Evolutionary conservation across 2,888 invertebrate genomes (phyloP).

Genomic region (Elgonia sp.): DNA sequence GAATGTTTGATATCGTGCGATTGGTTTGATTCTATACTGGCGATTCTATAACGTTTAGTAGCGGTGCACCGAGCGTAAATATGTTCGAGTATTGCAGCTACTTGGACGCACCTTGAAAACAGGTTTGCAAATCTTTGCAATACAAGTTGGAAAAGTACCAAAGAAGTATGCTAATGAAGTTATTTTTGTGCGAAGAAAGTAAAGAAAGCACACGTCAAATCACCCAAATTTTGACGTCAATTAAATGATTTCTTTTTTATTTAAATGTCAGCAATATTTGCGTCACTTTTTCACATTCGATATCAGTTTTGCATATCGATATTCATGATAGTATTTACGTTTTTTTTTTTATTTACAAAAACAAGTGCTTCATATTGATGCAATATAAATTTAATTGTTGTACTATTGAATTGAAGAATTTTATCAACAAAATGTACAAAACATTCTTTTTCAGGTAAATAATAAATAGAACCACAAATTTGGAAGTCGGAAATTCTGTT

Average conservation of each 20-base stretch:
- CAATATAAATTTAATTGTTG: no score
- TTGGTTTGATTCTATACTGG: conserved; percentile 57
- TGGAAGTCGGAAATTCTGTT: conserved; percentile 35
- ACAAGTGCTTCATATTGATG: no score
- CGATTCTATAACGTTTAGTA: conserved; percentile 62
- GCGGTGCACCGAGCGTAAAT: conserved; percentile 60
- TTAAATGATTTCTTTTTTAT: no score
- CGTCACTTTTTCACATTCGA: no score
- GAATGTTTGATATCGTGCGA: conserved; percentile 46
- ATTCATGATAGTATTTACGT: no score
- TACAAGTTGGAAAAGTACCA: conserved; percentile 57
- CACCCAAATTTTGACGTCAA: neutral
- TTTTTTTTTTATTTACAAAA: no score
- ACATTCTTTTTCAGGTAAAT: neutral
- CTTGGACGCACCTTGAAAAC: conserved; percentile 68
- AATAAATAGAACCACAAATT: conserved; percentile 35
- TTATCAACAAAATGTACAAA: neutral
- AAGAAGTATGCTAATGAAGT: conserved; percentile 51
- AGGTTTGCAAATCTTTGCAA: conserved; percentile 59
- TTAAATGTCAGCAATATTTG: no score
- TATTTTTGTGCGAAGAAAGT: conserved; percentile 46
- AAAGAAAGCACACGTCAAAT: conserved; percentile 27
- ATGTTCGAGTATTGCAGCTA: conserved; percentile 48
- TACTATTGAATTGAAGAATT: neutral
- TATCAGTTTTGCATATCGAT: no score